phyloP scores from a whole-genome alignment of 2,113 vertebrate species.

The Uria aalge region DNA sequence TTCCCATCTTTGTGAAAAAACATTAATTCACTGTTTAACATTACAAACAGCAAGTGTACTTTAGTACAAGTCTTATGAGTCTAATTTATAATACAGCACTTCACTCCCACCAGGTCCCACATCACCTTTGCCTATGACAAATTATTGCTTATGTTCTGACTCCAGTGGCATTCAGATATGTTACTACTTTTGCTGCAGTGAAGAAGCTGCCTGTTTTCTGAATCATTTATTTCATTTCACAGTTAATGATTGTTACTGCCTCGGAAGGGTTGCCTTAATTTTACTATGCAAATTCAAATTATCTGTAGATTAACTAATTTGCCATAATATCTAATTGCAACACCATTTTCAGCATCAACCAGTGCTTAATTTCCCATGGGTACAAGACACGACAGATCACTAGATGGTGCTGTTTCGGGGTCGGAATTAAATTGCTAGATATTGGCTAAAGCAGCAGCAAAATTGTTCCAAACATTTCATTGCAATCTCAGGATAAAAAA shows the following conservation, averaged over 20 bases:
- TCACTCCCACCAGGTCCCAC: background rate
- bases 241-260: background rate
- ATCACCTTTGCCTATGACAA: background rate
- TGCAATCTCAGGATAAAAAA: background rate
- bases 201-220: background rate
- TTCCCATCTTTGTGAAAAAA: conserved; percentile 5
- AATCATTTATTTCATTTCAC: background rate
- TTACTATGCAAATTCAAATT: background rate
- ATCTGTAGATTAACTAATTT: background rate
- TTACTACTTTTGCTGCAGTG: background rate
- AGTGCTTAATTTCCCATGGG: background rate
- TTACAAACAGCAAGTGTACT: background rate
- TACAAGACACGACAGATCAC: background rate
- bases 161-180: background rate
- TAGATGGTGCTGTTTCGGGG: conserved; percentile 60
- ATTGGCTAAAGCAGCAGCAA: background rate
- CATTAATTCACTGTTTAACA: background rate
- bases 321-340: background rate
- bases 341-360: background rate
- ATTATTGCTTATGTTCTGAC: background rate
- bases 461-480: background rate
- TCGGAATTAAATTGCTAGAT: background rate
- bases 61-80: background rate
- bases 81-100: background rate
- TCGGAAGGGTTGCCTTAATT: background rate